A percentile compares a stretch with the other conserved stretches of the same genome.
Conservation (phyloP, 2,113 vertebrate genomes). For the Procavia capensis region DNA sequence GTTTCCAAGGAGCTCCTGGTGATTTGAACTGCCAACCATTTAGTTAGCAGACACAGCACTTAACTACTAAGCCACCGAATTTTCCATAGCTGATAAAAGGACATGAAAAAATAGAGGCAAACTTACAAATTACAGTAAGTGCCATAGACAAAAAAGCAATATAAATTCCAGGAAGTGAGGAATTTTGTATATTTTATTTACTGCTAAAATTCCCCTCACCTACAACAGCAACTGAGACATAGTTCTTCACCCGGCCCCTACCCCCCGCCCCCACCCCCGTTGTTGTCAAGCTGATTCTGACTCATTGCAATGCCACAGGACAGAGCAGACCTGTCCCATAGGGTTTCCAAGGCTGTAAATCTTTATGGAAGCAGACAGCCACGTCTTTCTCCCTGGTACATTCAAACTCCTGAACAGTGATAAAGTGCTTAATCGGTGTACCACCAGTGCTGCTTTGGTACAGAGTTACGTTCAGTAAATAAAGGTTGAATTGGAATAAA, state of each 20-base stretch:
- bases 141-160: background rate
- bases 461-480: background rate
- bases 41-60: no score
- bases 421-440: background rate
- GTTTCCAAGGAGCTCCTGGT: no score
- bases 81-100: background rate
- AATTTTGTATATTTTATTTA: background rate
- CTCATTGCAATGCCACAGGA: background rate
- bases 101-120: background rate
- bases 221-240: background rate
- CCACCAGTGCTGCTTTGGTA: background rate
- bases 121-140: background rate
- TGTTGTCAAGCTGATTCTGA: background rate
- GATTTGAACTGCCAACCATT: no score
- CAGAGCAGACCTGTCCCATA: background rate
- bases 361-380: background rate
- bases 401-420: background rate
- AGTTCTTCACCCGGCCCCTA: background rate
- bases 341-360: background rate
- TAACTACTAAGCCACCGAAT: no score
- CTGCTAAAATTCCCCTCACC: background rate
- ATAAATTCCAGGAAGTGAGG: background rate
- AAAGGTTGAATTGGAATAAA: background rate
- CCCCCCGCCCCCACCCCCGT: background rate
- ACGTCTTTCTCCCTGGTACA: background rate